These are phyloP conservation scores for Cuniculus paca DNA, from an alignment of 2,797 vertebrate genomes.

Conservation along the genomic window DNA sequence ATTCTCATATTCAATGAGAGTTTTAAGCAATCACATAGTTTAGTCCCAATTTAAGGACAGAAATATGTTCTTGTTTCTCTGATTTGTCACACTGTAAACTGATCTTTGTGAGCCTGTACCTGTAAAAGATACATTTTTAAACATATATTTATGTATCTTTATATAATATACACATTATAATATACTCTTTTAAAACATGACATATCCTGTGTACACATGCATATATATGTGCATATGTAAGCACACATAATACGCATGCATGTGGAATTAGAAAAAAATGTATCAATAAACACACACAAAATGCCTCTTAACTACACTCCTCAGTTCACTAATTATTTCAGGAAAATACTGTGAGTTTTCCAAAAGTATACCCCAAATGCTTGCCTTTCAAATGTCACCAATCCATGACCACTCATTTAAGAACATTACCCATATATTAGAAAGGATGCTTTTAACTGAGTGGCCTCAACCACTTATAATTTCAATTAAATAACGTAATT, in stretches of 20 bases:
- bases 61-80: neutral
- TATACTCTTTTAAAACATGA: neutral
- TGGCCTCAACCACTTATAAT: conserved; percentile 84
- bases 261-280: neutral
- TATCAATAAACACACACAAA: neutral
- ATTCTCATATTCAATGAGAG: neutral
- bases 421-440: conserved; percentile 77
- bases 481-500: conserved; percentile 87
- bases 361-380: conserved; percentile 70
- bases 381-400: conserved; percentile 74
- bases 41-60: neutral
- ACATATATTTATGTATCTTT: neutral
- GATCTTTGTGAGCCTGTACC: neutral
- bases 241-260: neutral
- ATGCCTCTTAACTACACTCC: conserved; percentile 44
- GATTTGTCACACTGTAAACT: neutral
- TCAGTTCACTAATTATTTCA: conserved; percentile 80
- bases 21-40: conserved; percentile 46
- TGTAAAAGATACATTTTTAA: neutral
- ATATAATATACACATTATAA: neutral
- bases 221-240: neutral
- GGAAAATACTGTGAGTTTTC: conserved; percentile 76
- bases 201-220: neutral
- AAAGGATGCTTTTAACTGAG: conserved; percentile 85
- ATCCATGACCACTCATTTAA: conserved; percentile 69